These are phyloP conservation scores for Strigops habroptila DNA, from an alignment of 2,113 vertebrate species.

Conservation along the genomic window DNA sequence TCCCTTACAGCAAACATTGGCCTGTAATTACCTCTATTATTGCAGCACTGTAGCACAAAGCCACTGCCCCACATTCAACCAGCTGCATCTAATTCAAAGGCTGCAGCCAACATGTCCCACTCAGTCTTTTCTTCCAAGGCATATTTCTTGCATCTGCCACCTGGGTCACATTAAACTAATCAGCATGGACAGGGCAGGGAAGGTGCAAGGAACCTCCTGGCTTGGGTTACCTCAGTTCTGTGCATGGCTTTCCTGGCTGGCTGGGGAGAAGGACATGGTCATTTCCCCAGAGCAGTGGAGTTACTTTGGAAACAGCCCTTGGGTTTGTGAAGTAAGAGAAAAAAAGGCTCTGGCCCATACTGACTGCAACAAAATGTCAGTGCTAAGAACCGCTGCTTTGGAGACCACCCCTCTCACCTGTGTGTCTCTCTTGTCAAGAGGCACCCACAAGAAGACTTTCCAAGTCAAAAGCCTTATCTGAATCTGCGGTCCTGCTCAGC, in stretches of 20 bases:
- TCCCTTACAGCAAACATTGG: not conserved
- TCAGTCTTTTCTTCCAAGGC: constrained; percentile 22
- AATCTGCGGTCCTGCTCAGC: not conserved
- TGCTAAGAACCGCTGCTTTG: not conserved
- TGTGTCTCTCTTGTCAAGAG: not conserved
- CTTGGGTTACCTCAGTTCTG: not conserved
- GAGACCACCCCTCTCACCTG: not conserved
- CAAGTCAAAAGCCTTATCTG: not conserved
- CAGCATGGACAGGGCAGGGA: not conserved
- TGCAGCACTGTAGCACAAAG: not conserved
- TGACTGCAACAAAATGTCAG: not conserved
- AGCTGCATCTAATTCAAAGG: constrained; percentile 44
- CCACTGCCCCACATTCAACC: not conserved
- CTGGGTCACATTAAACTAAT: constrained; percentile 1
- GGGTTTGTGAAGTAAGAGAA: not conserved
- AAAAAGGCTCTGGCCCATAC: not conserved
- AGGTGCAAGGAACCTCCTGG: not conserved
- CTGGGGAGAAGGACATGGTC: not conserved
- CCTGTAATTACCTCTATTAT: not conserved
- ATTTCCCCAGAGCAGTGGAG: not conserved
- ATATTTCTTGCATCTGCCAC: not conserved
- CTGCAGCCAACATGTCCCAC: constrained; percentile 17
- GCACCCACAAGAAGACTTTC: not conserved
- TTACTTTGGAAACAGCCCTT: not conserved
- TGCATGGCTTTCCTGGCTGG: not conserved